These are phyloP conservation scores for Fratercula arctica DNA, from an alignment of 2,797 vertebrate genomes.

Conservation along the genomic window DNA sequence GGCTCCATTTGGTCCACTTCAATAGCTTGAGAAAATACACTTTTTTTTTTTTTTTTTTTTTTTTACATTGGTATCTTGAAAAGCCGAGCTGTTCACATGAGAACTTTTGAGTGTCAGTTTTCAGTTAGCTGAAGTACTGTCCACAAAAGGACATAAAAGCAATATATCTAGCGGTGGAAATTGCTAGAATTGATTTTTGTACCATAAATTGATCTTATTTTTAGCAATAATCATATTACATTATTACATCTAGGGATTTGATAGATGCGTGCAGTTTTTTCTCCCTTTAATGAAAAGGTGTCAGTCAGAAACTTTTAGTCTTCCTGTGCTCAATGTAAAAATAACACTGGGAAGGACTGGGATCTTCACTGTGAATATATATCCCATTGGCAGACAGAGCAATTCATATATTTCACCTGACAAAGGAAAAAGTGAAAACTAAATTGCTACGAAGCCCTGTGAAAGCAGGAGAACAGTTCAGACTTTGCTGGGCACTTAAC, in stretches of 20 bases:
- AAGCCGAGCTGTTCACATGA: neutral
- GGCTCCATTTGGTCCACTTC: neutral
- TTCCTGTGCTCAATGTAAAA: neutral
- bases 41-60: neutral
- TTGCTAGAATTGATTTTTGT: constrained; percentile 44
- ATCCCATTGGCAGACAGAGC: neutral
- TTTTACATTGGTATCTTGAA: neutral
- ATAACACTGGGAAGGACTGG: neutral
- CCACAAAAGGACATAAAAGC: constrained; percentile 23
- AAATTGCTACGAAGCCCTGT: neutral
- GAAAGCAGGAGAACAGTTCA: neutral
- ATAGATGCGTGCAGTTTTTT: constrained; percentile 12
- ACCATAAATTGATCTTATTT: constrained; percentile 50
- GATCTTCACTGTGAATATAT: neutral
- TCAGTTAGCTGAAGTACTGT: constrained; percentile 21
- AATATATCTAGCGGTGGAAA: constrained; percentile 47
- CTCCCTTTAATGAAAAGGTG: constrained; percentile 8
- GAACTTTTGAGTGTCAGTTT: constrained; percentile 30
- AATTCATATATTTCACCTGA: neutral
- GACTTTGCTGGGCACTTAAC: neutral
- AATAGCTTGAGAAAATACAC: neutral
- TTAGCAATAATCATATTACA: constrained; percentile 40
- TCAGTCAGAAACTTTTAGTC: neutral
- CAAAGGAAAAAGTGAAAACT: neutral
- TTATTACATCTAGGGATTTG: constrained; percentile 22